Conservation (phyloP, 1,140 invertebrate genomes). For the Monomorium pharaonis region DNA sequence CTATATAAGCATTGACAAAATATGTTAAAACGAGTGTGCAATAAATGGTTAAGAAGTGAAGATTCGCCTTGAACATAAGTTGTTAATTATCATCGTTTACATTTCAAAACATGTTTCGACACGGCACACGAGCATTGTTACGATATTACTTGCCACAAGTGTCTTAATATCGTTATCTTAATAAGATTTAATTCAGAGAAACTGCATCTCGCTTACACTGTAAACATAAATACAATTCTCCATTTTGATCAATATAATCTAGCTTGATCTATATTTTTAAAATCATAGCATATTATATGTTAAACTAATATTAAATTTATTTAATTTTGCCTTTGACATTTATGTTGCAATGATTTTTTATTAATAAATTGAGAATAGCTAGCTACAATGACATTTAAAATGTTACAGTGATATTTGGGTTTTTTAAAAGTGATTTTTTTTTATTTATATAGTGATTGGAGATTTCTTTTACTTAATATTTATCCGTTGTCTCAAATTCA, state of each 20-base stretch:
- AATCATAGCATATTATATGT: not conserved
- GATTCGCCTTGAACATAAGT: not conserved
- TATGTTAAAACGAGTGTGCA: too few relatives aligned
- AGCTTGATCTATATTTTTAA: not conserved
- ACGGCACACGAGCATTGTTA: not conserved
- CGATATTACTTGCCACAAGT: not conserved
- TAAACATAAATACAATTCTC: not conserved
- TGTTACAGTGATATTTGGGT: not conserved
- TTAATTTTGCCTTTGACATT: not conserved
- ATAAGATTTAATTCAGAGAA: not conserved
- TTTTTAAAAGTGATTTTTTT: not conserved
- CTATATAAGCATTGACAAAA: too few relatives aligned
- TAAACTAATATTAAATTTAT: not conserved
- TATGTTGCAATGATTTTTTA: not conserved
- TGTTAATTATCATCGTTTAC: not conserved
- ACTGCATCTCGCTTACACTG: not conserved
- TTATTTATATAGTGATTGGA: not conserved
- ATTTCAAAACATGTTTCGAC: not conserved
- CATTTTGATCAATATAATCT: not conserved
- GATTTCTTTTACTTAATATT: not conserved
- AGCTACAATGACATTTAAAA: not conserved
- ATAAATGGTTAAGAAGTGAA: not conserved
- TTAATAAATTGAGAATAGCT: not conserved
- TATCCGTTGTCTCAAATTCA: not conserved
- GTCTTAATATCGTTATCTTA: not conserved